phyloP scores from a whole-genome alignment of 2,113 vertebrate genomes.

The Daphoenositta chrysoptera region DNA sequence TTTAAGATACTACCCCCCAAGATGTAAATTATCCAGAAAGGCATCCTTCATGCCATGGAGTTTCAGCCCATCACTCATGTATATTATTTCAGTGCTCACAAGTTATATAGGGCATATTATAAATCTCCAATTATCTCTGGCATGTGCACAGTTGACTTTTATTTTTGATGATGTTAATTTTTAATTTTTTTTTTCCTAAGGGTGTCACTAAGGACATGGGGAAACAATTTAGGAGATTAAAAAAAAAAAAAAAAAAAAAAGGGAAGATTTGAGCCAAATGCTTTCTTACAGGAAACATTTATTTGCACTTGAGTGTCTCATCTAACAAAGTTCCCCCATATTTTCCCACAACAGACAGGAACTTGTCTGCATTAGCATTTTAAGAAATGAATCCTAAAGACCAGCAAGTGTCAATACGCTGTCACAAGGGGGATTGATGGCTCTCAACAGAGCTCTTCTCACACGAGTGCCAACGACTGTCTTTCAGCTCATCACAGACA shows the following conservation, averaged over 20 bases:
- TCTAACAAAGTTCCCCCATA: slow-evolving; percentile 39
- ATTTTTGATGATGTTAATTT: slow-evolving; percentile 28
- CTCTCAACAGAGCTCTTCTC: slow-evolving; percentile 15
- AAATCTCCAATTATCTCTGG: slow-evolving; percentile 39
- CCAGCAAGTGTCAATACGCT: background rate
- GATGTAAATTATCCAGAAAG: slow-evolving; percentile 62
- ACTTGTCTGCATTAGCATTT: slow-evolving; percentile 48
- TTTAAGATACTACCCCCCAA: slow-evolving; percentile 45
- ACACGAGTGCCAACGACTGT: slow-evolving; percentile 33
- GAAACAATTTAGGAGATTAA: slow-evolving; percentile 51
- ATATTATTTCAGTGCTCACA: slow-evolving; percentile 33
- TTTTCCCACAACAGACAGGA: slow-evolving; percentile 56
- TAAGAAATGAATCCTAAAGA: slow-evolving; percentile 44
- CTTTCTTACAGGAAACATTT: slow-evolving; percentile 60
- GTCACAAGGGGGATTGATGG: slow-evolving; percentile 34
- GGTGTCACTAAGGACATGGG: slow-evolving; percentile 34
- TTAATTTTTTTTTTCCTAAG: background rate
- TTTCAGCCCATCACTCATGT: slow-evolving; percentile 13
- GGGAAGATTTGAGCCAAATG: slow-evolving; percentile 26
- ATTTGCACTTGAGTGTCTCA: slow-evolving; percentile 46
- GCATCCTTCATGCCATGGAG: slow-evolving; percentile 30
- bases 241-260: background rate
- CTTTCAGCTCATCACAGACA: slow-evolving; percentile 41
- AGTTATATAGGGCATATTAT: background rate
- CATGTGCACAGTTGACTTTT: slow-evolving; percentile 30